These are phyloP conservation scores for Bradypodion pumilum DNA, from an alignment of 2,797 vertebrate species.

Conservation along the genomic window DNA sequence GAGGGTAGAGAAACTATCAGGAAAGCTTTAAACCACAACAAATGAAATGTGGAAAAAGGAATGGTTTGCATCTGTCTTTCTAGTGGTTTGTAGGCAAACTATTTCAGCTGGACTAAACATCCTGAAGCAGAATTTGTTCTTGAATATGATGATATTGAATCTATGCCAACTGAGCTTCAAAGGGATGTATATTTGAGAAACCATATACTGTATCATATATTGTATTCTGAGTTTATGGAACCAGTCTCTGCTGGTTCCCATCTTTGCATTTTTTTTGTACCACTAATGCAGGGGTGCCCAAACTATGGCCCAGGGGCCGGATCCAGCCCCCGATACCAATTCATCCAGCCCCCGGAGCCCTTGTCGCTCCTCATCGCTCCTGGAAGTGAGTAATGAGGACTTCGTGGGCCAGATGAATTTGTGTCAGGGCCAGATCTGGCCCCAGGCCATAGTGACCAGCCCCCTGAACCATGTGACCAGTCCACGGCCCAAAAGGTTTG, in stretches of 20 bases:
- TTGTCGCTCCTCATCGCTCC: too few relatives aligned
- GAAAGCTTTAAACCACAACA: background rate
- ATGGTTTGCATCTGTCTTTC: background rate
- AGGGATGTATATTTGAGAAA: background rate
- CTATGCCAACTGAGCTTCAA: background rate
- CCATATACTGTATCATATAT: background rate
- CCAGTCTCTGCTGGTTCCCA: background rate
- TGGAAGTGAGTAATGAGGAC: too few relatives aligned
- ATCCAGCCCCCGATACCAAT: too few relatives aligned
- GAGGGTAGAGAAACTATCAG: background rate
- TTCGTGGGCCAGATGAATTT: too few relatives aligned
- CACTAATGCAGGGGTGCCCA: too few relatives aligned
- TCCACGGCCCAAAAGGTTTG: too few relatives aligned
- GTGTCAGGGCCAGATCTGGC: too few relatives aligned
- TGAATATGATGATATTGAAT: background rate
- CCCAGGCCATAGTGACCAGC: too few relatives aligned
- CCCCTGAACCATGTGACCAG: too few relatives aligned
- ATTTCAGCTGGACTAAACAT: background rate
- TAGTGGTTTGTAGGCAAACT: rapidly evolving
- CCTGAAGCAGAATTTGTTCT: background rate
- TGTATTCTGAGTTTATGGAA: background rate
- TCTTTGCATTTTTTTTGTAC: background rate
- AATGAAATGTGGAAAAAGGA: background rate
- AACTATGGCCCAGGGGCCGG: too few relatives aligned
- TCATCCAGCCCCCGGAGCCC: too few relatives aligned